These are phyloP conservation scores for Hycleus phaleratus DNA, from an alignment of 1,140 invertebrate species.

Conservation along the genomic window DNA sequence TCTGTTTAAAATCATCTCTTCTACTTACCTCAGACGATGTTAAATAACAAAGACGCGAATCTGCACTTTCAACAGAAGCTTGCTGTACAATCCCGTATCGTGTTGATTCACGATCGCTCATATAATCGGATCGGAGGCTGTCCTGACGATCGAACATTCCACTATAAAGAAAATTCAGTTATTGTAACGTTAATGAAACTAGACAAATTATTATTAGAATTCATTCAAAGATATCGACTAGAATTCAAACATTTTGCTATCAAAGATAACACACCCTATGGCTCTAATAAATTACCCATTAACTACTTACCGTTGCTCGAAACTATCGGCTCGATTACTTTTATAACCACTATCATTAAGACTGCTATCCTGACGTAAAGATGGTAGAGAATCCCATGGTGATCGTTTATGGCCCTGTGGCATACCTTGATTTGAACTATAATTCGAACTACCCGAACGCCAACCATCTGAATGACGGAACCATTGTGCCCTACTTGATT, in stretches of 20 bases:
- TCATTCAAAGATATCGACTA: too few relatives aligned
- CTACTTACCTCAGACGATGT: constrained; percentile 89
- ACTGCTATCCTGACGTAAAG: constrained; percentile 70
- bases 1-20: background rate
- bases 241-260: too few relatives aligned
- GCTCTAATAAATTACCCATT: background rate
- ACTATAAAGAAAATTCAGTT: constrained; percentile 44
- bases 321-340: constrained; percentile 73
- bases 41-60: constrained; percentile 86
- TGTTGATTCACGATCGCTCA: constrained; percentile 75
- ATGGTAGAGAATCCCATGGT: constrained; percentile 77
- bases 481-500: constrained; percentile 76
- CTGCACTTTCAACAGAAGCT: constrained; percentile 86
- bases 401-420: constrained; percentile 57
- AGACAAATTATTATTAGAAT: too few relatives aligned
- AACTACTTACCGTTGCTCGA: constrained; percentile 64
- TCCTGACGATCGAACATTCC: constrained; percentile 83
- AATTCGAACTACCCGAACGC: constrained; percentile 67
- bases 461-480: constrained; percentile 80
- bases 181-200: too few relatives aligned
- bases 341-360: constrained; percentile 79
- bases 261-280: background rate
- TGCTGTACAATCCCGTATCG: constrained; percentile 85
- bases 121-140: constrained; percentile 79
- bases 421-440: constrained; percentile 48